Conservation (phyloP, 2,797 vertebrate species). For the Gallinago stenura region DNA sequence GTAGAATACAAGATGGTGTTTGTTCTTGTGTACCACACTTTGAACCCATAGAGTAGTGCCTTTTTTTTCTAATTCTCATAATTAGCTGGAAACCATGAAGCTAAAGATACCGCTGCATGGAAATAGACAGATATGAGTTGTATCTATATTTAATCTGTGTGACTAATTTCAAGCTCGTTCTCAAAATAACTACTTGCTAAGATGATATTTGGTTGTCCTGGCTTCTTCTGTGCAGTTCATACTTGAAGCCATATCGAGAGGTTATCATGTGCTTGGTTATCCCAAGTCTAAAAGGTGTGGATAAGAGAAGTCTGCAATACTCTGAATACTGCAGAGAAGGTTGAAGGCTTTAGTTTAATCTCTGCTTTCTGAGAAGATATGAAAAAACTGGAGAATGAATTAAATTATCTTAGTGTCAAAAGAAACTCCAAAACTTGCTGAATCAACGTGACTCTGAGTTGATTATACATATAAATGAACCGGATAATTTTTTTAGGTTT, state of each 20-base stretch:
- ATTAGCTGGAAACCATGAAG: not conserved
- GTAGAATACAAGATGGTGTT: not conserved
- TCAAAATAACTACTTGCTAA: not conserved
- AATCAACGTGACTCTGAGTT: not conserved
- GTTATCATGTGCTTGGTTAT: not conserved
- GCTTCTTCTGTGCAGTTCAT: not conserved
- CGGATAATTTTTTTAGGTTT: not conserved
- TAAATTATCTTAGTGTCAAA: not conserved
- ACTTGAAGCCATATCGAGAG: not conserved
- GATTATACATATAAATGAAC: not conserved
- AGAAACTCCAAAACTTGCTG: not conserved
- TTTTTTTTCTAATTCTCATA: not conserved
- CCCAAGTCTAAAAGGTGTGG: accelerated
- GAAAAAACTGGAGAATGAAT: not conserved
- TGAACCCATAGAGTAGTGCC: not conserved
- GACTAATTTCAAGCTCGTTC: not conserved
- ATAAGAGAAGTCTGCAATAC: not conserved
- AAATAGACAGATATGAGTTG: not conserved
- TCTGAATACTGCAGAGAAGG: not conserved
- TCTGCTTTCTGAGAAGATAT: not conserved
- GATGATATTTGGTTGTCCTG: not conserved
- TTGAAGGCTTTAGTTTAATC: not conserved
- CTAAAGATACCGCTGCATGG: not conserved
- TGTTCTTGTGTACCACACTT: not conserved
- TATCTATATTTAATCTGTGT: not conserved